Conservation (phyloP, 2,888 invertebrate genomes). For the Drosophila kanekoi region DNA sequence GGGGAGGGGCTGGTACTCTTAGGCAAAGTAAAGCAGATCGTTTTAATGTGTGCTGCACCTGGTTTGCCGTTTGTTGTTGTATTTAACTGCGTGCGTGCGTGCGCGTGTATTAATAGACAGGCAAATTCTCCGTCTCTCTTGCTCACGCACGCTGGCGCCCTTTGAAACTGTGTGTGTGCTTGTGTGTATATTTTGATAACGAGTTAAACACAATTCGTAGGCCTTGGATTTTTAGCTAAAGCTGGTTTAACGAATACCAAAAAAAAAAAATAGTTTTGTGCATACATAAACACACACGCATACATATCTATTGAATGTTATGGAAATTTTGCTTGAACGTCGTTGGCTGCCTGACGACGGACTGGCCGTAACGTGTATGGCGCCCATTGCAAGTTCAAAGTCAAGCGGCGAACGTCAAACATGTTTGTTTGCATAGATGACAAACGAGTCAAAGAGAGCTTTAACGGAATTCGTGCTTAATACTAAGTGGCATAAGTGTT, state of each 20-base stretch:
- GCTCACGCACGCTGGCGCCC: conserved; percentile 18
- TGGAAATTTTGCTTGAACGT: conserved; percentile 36
- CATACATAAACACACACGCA: conserved; percentile 15
- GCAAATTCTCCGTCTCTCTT: conserved; percentile 17
- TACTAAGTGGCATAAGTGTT: conserved; percentile 21
- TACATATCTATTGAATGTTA: conserved; percentile 4
- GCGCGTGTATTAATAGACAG: conserved; percentile 46
- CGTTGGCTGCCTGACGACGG: neutral
- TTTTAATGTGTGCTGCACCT: conserved; percentile 56
- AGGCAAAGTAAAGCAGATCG: conserved; percentile 18
- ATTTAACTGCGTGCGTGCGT: conserved; percentile 21
- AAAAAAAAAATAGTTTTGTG: conserved; percentile 17
- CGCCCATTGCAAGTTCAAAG: conserved; percentile 63
- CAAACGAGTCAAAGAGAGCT: neutral
- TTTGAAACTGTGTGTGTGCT: conserved; percentile 29
- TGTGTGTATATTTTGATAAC: conserved; percentile 42
- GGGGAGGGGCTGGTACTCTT: neutral
- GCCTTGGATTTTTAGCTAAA: conserved; percentile 41
- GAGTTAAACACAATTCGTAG: conserved; percentile 38
- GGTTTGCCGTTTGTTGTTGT: conserved; percentile 34
- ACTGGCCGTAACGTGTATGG: conserved; percentile 7
- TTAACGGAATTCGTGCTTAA: conserved; percentile 27
- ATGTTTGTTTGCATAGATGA: conserved; percentile 50
- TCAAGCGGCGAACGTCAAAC: conserved; percentile 51
- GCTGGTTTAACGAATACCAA: conserved; percentile 14